These are phyloP conservation scores for Dolomedes plantarius DNA, from an alignment of 2,888 invertebrate species.

Conservation along the genomic window DNA sequence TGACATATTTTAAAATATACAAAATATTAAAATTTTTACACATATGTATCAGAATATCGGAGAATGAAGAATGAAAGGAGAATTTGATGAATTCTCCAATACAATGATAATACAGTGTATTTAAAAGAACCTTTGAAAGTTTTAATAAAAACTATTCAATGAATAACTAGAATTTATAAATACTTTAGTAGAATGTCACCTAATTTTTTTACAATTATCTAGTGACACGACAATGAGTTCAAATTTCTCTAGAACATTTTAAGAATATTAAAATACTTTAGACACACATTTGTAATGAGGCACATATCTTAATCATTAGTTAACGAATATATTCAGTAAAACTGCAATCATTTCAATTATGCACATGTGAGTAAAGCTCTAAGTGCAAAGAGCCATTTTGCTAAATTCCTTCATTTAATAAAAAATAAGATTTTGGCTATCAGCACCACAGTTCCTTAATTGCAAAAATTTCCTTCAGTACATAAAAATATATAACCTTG, in stretches of 20 bases:
- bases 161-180: background rate
- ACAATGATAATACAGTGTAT: background rate
- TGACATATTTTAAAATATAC: too few species aligned
- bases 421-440: too few species aligned
- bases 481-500: too few species aligned
- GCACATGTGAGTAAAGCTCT: background rate
- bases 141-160: constrained; percentile 4
- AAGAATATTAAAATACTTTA: background rate
- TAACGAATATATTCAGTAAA: background rate
- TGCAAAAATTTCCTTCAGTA: too few species aligned
- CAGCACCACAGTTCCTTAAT: too few species aligned
- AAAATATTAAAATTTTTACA: too few species aligned
- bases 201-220: background rate
- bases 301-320: background rate
- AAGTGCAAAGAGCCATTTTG: too few species aligned
- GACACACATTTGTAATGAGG: background rate
- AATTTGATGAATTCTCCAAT: background rate
- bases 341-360: background rate
- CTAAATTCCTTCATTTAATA: too few species aligned
- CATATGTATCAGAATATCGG: background rate
- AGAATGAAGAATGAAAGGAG: background rate
- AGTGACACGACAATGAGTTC: background rate
- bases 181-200: background rate
- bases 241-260: background rate
- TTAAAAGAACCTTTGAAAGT: background rate